Base-by-base conservation (phyloP, 23 tunicate genomes). In the Botrylloides violaceus region DNA sequence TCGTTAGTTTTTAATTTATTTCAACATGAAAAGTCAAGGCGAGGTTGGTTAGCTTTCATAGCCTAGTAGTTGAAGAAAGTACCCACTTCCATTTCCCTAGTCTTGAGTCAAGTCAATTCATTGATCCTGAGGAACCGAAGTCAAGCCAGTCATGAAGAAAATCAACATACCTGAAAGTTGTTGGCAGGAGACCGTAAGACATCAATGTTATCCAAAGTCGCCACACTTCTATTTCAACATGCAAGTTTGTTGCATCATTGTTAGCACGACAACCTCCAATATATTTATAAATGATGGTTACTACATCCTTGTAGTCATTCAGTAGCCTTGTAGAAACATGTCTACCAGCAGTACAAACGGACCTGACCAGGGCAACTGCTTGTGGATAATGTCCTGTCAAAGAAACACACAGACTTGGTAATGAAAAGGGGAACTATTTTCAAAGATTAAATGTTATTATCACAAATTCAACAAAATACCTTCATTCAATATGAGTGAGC, bases 181-280 rank as follows among this genome's bases (percentile, higher is more conserved):
- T 71, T 59, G 26, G 23, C n/a, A 49, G 24, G 43, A 71, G 47
- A 2, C 92, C 92, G 58, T 84, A 84, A 2, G 83, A 84, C 24
- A 72, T 53, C 23, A 36, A 64, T 7, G 72, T 65, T 21, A 64
- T 78, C 92, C 92, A 84, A 3, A 84, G 72, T 58, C 34, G 64
- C 92, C 79, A 72, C 2, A 74, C 76, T 31, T 81, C 86, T 0
- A 64, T 36, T 22, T 37, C 74, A 19, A 43, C 37, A 6, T 38
- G 32, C 4, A 19, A 43, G 37, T 23, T 1, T 5, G 1, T 28
- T 22, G 21, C 15, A 68, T 37, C 58, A 19, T 68, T 36, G 15
- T 18, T 1, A 24, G 26, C 65, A 23, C 37, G 12, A 43, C 53
- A 43, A 18, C 29, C 65, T 4, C 22, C 57, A 37, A 68, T 2